Conservation (phyloP, 92 coral and sea anemone species). For the Metridium senile region DNA sequence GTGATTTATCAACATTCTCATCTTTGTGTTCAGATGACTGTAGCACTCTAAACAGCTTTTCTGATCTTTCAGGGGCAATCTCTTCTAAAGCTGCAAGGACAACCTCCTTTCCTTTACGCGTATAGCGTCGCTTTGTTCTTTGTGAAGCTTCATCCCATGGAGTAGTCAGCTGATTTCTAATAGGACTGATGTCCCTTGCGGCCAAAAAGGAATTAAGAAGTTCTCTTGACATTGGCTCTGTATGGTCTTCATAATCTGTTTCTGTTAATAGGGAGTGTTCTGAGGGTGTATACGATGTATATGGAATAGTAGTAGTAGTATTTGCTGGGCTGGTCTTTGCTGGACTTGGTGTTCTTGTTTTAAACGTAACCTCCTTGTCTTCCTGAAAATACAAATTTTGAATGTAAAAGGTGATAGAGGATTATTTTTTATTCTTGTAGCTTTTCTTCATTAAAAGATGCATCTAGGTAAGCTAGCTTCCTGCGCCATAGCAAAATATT, state of each 20-base stretch:
- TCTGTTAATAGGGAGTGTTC: not conserved
- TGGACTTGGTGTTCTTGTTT: too few species aligned
- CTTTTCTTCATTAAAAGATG: too few species aligned
- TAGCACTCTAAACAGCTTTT: constrained; percentile 23
- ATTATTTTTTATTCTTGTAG: too few species aligned
- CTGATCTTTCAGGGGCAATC: constrained; percentile 50
- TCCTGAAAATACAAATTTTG: too few species aligned
- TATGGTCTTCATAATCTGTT: not conserved
- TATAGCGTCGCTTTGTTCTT: constrained; percentile 50
- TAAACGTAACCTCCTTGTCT: too few species aligned
- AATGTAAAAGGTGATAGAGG: too few species aligned
- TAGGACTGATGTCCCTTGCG: constrained; percentile 58
- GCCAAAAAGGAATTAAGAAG: constrained; percentile 48
- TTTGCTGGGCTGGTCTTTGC: constrained; percentile 20
- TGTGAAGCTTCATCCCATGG: constrained; percentile 60
- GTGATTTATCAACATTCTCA: constrained; percentile 28
- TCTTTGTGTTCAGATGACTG: constrained; percentile 29
- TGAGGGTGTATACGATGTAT: not conserved
- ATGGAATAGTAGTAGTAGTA: constrained; percentile 9
- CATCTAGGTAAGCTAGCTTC: too few species aligned
- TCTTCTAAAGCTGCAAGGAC: constrained; percentile 48
- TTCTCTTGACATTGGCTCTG: not conserved
- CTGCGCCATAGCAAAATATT: too few species aligned
- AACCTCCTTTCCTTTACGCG: constrained; percentile 52
- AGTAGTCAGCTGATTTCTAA: constrained; percentile 43